Evolutionary conservation across 2,113 vertebrate genomes (phyloP), one percentile per base, ranked within the genome.

Genomic region (Hippopotamus amphibius): DNA sequence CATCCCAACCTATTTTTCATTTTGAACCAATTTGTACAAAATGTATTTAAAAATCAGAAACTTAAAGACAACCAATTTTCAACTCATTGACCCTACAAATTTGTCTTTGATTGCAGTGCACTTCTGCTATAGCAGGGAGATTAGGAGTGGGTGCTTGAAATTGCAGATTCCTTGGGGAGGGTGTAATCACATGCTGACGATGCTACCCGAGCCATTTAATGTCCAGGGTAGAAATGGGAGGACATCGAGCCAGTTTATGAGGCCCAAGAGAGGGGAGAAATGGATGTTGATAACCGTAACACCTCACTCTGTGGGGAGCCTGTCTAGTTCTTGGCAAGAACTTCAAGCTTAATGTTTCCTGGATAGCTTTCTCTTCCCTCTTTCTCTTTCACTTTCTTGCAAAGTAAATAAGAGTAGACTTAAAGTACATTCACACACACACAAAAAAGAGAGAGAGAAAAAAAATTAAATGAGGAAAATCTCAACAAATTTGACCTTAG

Each of bases 1-100:
- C n/a, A 72, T 66, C 46, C 5, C 48, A 93, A 82, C 61, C 0
- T 95, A 80, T 86, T 92, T 30, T 30, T 21, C 85, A 92, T 28
- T 91, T 91, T 93, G 68, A 92, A 41, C 1, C 5, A 17, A 77
- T 97, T 95, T 86, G 81, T 19, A 65, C 30, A 87, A 97, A 96
- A 94, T 30, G 82, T 93, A 37, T 96, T 98, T 97, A 97, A 93
- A 74, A 96, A 90, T 48, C 9, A 97, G 63, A 96, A 98, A 14
- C 0, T 89, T 95, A 79, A 86, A 87, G 87, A 4, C 17, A 96
- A 80, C 33, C 6, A 61, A 83, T 91, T 94, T 96, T 90, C 74
- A 95, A 85, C 55, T 93, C 90, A 88, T 93, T 95, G 96, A 93
- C 90, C 90, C 88, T 95, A 72, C 81, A 88, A 90, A 95, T 96